Base-by-base conservation (phyloP, 2,113 vertebrate genomes). In the Thamnophis sirtalis region DNA sequence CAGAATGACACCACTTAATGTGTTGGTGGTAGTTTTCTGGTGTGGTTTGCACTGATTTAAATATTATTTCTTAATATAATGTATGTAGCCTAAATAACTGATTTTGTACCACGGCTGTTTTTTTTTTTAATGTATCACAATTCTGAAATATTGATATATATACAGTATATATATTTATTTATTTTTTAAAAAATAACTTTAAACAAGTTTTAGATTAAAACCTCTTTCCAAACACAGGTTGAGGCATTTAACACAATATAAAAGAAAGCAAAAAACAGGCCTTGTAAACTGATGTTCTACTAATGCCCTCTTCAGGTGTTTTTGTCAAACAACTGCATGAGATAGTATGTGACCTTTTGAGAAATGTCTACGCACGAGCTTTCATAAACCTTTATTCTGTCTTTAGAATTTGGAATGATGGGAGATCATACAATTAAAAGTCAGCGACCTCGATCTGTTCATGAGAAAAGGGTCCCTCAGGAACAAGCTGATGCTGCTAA, bases 391-490 rank as follows among this genome's bases (percentile, higher is more conserved):
- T 99, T 98, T 99, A 99, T 99, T 99, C 98, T 99, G 98, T 99
- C 99, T 99, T 99, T 99, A 99, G 99, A 99, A 99, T 99, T 99
- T 99, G 99, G 99, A 99, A 99, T 99, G 99, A 99, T 99, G 98
- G 99, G 98, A 99, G 99, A 99, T 98, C 99, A 99, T 99, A 99
- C 99, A 98, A 99, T 99, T 99, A 99, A 99, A 99, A 99, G 99
- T 99, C 99, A 99, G 99, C 99, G 99, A 98, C 99, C 99, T 98
- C 99, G 99, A 99, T 99, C 99, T 99, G 99, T 99, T 99, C 99
- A 99, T 99, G 99, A 99, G 97, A 99, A 99, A 99, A 99, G 98
- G 98, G 98, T 99, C 98, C 99, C 98, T 98, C 98, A 99, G 99
- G 99, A 99, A 97, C 99, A 98, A 99, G 99, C 99, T 99, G 99